A percentile compares a stretch with the other conserved stretches of the same genome.
Conservation (phyloP, 2,113 vertebrate species). For the Grammomys surdaster region DNA sequence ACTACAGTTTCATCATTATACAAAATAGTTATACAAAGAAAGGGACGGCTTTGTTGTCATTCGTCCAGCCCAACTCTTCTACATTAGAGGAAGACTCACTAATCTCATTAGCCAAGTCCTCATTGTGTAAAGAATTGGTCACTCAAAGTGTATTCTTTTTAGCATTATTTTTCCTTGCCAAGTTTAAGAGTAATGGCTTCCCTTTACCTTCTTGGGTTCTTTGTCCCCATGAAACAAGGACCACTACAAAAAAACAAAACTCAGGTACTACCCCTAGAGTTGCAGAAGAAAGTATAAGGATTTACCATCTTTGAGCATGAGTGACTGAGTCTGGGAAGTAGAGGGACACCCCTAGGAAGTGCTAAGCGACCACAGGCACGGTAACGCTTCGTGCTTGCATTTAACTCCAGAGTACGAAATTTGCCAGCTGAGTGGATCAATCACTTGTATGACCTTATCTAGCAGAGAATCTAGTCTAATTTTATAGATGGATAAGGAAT, state of each 20-base stretch:
- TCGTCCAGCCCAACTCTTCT: not conserved
- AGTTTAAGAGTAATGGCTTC: not conserved
- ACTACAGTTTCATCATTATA: not conserved
- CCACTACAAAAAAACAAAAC: not conserved
- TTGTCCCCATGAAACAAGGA: not conserved
- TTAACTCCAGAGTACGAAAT: not conserved
- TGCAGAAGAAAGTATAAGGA: not conserved
- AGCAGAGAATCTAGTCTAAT: not conserved
- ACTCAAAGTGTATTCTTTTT: not conserved
- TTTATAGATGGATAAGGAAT: not conserved
- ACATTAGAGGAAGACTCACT: not conserved
- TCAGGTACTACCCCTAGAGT: not conserved
- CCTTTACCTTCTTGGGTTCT: slow-evolving; percentile 8
- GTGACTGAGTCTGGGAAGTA: not conserved
- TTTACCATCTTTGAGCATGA: too few relatives aligned
- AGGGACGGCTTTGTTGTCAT: not conserved
- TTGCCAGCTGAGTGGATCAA: not conserved
- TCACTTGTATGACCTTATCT: not conserved
- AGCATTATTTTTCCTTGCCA: not conserved
- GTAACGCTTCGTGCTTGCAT: not conserved
- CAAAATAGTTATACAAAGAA: not conserved
- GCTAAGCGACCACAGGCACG: not conserved
- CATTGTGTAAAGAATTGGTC: not conserved
- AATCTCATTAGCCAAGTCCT: not conserved
- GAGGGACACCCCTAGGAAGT: too few relatives aligned